Evolutionary conservation across 2,888 invertebrate species (phyloP), one percentile per base, ranked within the genome.

Genomic region (Nemotelus pantherinus): DNA sequence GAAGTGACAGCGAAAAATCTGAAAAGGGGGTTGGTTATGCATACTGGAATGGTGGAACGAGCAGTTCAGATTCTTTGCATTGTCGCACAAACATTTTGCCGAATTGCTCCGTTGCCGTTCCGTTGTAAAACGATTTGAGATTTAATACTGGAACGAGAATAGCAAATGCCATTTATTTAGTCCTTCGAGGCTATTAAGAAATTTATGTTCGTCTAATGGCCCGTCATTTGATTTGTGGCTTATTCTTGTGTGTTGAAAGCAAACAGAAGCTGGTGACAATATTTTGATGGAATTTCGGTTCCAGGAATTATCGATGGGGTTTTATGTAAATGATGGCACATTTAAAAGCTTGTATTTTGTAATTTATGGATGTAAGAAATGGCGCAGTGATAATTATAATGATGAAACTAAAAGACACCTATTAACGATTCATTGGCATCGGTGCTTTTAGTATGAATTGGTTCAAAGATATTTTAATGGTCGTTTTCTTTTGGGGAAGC

Each of bases 181-280:
- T 70, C 70, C 70, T 70, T 70, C 2, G 55, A 70, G 70, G 70
- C 70, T 70, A 70, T 70, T 70, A 70, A 70, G 70, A 70, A 70
- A 70, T 70, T 70, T 70, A 70, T 70, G 70, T 25, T 25, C 53
- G 70, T 70, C 70, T 70, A 70, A 70, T 70, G 70, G 70, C 55
- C 55, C 50, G 55, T 25, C 70, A 70, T 70, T 70, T 70, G 70
- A 70, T 70, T 70, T 70, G 70, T 53, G 43, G 70, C 70, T 25
- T 55, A 25, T 70, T 44, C 45, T 45, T 10, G 10, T 45, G 44
- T 43, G 65, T 10, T 65, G 65, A 65, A 65, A 65, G 65, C 47
- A 70, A 70, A 70, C 70, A 70, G 70, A 70, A 53, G 53, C 41
- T 70, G 43, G 70, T 55, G 70, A 70, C 70, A 70, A 70, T 70